Conservation (phyloP, 2,888 invertebrate genomes). For the Helobdella robusta region DNA sequence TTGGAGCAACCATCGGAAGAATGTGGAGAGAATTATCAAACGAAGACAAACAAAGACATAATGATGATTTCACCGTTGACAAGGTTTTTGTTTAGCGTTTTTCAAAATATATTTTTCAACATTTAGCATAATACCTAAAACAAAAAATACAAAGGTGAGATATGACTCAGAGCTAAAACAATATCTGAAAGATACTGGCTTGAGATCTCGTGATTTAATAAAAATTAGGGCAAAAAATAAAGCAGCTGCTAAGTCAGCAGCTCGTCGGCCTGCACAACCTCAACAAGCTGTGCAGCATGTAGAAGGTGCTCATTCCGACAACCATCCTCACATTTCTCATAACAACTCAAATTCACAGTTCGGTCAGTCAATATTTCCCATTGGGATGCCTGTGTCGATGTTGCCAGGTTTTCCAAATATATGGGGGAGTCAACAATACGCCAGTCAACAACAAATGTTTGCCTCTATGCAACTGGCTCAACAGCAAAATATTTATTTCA, state of each 20-base stretch:
- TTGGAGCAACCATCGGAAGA: slow-evolving; percentile 36
- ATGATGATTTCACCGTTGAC: slow-evolving; percentile 33
- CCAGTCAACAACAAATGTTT: slow-evolving; percentile 25
- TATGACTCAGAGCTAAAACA: slow-evolving; percentile 35
- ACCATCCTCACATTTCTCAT: neutral
- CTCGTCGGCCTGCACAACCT: neutral
- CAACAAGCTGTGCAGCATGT: neutral
- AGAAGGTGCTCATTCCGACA: neutral
- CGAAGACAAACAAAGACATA: slow-evolving; percentile 35
- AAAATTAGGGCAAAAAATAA: slow-evolving; percentile 32
- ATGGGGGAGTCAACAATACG: slow-evolving; percentile 29
- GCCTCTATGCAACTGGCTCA: slow-evolving; percentile 27
- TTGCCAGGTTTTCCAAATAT: slow-evolving; percentile 29
- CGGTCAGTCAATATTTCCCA: slow-evolving; percentile 19
- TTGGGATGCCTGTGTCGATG: slow-evolving; percentile 21
- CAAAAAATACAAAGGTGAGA: slow-evolving; percentile 18
- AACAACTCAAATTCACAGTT: slow-evolving; percentile 1
- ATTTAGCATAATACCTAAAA: neutral
- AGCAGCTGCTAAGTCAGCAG: slow-evolving; percentile 1
- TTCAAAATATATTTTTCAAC: neutral
- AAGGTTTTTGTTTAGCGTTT: slow-evolving; percentile 21
- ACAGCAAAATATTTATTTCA: slow-evolving; percentile 19
- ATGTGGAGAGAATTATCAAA: slow-evolving; percentile 37
- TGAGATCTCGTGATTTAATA: slow-evolving; percentile 34
- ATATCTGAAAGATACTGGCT: slow-evolving; percentile 34